A percentile compares a stretch with the other conserved stretches of the same genome.
phyloP scores from a whole-genome alignment of 2,797 vertebrate genomes.

The Cuculus canorus region DNA sequence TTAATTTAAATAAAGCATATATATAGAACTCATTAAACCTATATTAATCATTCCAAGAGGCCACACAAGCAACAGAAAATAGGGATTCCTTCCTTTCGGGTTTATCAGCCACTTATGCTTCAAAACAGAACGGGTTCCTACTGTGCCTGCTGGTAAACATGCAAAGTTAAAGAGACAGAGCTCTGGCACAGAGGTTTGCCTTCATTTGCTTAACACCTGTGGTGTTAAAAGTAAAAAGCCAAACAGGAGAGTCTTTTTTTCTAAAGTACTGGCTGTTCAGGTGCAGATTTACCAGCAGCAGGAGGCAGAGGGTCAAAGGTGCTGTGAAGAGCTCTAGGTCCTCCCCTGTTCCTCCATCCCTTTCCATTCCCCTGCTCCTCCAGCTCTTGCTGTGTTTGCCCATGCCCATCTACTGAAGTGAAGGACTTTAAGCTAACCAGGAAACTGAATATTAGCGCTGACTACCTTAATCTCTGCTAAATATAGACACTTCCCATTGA shows the following conservation, averaged over 20 bases:
- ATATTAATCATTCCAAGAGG: neutral
- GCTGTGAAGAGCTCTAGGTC: neutral
- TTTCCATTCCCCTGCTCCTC: neutral
- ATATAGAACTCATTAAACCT: neutral
- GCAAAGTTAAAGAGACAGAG: slow-evolving; percentile 16
- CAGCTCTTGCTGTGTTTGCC: neutral
- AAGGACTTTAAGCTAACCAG: neutral
- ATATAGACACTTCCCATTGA: neutral
- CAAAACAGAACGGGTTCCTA: slow-evolving; percentile 6
- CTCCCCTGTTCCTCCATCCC: neutral
- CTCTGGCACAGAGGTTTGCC: slow-evolving; percentile 27
- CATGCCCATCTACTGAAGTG: neutral
- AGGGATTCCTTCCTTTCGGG: neutral
- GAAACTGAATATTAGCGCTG: neutral
- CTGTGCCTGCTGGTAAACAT: slow-evolving; percentile 23
- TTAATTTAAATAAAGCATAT: neutral
- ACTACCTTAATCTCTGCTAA: neutral
- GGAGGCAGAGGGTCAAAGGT: neutral
- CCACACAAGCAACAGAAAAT: neutral
- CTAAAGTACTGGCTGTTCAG: neutral
- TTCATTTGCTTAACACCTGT: slow-evolving; percentile 27
- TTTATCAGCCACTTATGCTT: neutral
- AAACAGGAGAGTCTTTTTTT: neutral
- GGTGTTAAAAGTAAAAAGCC: neutral
- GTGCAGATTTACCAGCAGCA: neutral